Evolutionary conservation across 53 echinoderm and acorn worm genomes (phyloP).

Genomic region (Astropecten irregularis): DNA sequence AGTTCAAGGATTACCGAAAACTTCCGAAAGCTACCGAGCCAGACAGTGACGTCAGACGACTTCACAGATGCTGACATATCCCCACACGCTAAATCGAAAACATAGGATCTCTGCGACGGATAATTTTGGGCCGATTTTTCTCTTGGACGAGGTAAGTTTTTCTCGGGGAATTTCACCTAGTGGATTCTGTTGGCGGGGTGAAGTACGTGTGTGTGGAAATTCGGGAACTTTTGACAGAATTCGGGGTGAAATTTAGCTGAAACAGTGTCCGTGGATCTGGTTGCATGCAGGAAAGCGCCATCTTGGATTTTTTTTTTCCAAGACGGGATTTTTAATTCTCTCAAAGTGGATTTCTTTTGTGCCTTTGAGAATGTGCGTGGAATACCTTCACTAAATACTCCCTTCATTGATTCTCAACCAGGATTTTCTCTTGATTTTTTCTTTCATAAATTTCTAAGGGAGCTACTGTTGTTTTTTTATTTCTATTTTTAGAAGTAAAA

Average conservation of each 20-base stretch:
- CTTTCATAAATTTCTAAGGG: no score
- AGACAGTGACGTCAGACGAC: slow-evolving; percentile 44
- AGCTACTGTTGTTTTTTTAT: not conserved
- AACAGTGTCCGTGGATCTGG: no score
- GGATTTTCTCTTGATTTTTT: no score
- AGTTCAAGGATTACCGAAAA: slow-evolving; percentile 50
- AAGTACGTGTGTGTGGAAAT: no score
- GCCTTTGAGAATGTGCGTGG: no score
- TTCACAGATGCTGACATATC: slow-evolving; percentile 49
- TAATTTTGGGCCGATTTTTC: not conserved
- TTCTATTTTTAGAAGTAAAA: not conserved
- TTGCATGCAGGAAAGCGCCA: slow-evolving; percentile 54
- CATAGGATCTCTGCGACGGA: not conserved
- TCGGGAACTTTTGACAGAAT: no score
- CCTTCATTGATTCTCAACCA: no score
- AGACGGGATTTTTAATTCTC: not conserved
- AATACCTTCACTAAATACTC: no score
- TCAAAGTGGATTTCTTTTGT: no score
- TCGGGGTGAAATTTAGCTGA: not conserved
- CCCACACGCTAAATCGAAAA: slow-evolving; percentile 38
- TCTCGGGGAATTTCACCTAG: no score
- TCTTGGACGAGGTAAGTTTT: no score
- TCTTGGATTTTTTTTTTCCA: slow-evolving; percentile 49
- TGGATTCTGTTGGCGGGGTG: no score
- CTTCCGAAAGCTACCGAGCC: slow-evolving; percentile 47